These are phyloP conservation scores for Circaetus cinerascens DNA, from an alignment of 2,113 vertebrate genomes.

Conservation along the genomic window DNA sequence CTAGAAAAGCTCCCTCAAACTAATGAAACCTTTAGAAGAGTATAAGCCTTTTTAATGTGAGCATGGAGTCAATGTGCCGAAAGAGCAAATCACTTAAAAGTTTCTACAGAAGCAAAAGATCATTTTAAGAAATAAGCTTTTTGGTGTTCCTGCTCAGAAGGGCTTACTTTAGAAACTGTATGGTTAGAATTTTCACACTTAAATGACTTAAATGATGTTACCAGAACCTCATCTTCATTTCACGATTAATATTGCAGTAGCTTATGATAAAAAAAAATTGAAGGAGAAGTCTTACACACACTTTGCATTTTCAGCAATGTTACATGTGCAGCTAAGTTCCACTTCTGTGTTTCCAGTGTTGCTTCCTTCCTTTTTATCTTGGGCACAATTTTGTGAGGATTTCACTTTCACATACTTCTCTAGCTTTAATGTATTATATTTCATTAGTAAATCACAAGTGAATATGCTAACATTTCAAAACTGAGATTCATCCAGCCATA, in stretches of 20 bases:
- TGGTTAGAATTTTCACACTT: background rate
- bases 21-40: background rate
- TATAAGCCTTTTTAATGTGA: background rate
- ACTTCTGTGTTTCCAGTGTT: background rate
- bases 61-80: background rate
- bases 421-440: background rate
- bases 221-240: background rate
- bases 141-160: background rate
- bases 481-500: background rate
- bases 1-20: background rate
- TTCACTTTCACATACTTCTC: background rate
- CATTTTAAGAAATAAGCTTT: background rate
- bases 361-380: background rate
- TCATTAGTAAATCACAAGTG: background rate
- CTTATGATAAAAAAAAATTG: background rate
- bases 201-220: background rate
- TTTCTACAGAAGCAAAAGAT: background rate
- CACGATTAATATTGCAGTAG: background rate
- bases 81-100: background rate
- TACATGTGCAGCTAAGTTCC: background rate
- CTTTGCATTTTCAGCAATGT: background rate
- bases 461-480: background rate
- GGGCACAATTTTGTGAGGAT: background rate
- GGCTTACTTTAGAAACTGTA: background rate
- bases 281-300: background rate